A percentile compares a stretch with the other conserved stretches of the same genome.
Evolutionary conservation across 1,140 invertebrate species (phyloP).

Genomic region (Microplitis mediator): DNA sequence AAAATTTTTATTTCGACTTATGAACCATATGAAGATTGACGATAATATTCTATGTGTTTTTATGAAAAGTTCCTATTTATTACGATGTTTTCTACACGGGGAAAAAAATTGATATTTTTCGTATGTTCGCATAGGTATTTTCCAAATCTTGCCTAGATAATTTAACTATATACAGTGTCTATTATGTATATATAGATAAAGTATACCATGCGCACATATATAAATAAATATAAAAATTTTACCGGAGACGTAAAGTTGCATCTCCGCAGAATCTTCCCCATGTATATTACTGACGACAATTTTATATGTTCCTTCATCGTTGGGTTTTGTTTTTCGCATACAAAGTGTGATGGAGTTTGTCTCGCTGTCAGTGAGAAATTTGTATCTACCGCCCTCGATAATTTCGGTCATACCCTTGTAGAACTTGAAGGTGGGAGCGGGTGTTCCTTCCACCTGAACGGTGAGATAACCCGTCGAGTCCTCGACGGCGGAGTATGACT

Average conservation of each 20-base stretch:
- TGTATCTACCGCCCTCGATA: constrained; percentile 90
- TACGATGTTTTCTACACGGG: too few species aligned
- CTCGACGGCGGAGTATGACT: constrained; percentile 91
- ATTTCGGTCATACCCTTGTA: constrained; percentile 90
- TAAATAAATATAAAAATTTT: constrained; percentile 42
- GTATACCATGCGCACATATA: background rate
- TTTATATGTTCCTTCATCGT: constrained; percentile 97
- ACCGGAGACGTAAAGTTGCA: constrained; percentile 96
- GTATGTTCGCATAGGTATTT: too few species aligned
- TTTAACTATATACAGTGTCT: too few species aligned
- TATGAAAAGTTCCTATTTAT: too few species aligned
- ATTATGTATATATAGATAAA: background rate
- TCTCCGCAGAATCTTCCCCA: constrained; percentile 93
- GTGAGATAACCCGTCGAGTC: constrained; percentile 89
- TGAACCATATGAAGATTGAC: too few species aligned
- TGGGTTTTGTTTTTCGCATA: constrained; percentile 94
- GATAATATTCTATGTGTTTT: too few species aligned
- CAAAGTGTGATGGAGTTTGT: constrained; percentile 89
- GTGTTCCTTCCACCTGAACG: constrained; percentile 88
- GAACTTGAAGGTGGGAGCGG: constrained; percentile 93
- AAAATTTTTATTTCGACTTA: too few species aligned
- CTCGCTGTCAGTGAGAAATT: constrained; percentile 88
- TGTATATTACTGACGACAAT: constrained; percentile 90
- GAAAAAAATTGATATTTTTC: too few species aligned
- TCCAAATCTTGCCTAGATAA: too few species aligned